These are phyloP conservation scores for Drosophila athabasca DNA, from an alignment of 1,140 invertebrate genomes.

Conservation along the genomic window DNA sequence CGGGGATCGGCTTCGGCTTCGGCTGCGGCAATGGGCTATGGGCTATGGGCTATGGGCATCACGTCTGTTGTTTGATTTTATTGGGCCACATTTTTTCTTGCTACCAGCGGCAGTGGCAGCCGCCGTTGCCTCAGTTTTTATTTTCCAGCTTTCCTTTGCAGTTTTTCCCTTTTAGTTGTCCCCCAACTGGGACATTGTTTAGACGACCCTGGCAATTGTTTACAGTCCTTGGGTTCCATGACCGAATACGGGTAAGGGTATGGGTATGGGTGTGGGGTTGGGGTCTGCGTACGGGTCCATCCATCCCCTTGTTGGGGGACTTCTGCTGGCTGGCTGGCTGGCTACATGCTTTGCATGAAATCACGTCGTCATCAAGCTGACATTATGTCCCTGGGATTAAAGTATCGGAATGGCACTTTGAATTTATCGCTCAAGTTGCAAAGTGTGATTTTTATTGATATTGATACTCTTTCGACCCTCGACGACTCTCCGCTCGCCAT, in stretches of 20 bases:
- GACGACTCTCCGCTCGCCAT: slow-evolving; percentile 38
- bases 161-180: slow-evolving; percentile 39
- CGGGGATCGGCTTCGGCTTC: slow-evolving; percentile 23
- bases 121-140: slow-evolving; percentile 39
- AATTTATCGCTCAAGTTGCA: slow-evolving; percentile 76
- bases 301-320: slow-evolving; percentile 29
- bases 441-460: slow-evolving; percentile 82
- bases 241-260: no score
- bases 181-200: slow-evolving; percentile 61
- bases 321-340: slow-evolving; percentile 23
- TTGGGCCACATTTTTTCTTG: slow-evolving; percentile 71
- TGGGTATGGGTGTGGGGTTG: no score
- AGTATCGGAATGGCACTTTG: slow-evolving; percentile 77
- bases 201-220: slow-evolving; percentile 76
- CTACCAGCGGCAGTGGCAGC: slow-evolving; percentile 27
- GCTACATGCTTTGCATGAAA: slow-evolving; percentile 79
- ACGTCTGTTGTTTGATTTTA: slow-evolving; percentile 81
- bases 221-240: slow-evolving; percentile 77
- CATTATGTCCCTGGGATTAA: slow-evolving; percentile 81
- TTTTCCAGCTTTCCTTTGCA: slow-evolving; percentile 49
- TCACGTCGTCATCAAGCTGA: slow-evolving; percentile 80
- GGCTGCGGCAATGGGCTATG: slow-evolving; percentile 32
- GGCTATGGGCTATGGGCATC: slow-evolving; percentile 46
- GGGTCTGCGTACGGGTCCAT: not conserved
- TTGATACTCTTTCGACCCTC: slow-evolving; percentile 42